A percentile compares a stretch with the other conserved stretches of the same genome.
Conservation (phyloP, 2,888 invertebrate species). For the Notodonta ziczac region DNA sequence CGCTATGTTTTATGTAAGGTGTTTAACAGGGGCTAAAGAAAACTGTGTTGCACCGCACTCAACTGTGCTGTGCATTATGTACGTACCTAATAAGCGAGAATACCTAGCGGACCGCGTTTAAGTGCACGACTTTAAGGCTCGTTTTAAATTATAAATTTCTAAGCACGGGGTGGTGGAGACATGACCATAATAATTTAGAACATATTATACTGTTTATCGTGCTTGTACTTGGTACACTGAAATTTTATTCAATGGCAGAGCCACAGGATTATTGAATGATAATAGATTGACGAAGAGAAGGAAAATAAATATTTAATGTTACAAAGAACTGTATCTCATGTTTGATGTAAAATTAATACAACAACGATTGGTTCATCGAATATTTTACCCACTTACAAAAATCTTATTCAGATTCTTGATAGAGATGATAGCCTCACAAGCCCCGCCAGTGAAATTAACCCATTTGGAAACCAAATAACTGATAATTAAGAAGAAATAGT, state of each 20-base stretch:
- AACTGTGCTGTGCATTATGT: conserved; percentile 1
- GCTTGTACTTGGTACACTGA: too few relatives aligned
- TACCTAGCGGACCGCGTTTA: not conserved
- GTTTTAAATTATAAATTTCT: not conserved
- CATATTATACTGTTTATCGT: too few relatives aligned
- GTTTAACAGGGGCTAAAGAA: conserved; percentile 22
- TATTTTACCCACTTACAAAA: too few relatives aligned
- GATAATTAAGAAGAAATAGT: not conserved
- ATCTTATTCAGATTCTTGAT: too few relatives aligned
- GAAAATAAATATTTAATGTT: too few relatives aligned
- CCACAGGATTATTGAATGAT: too few relatives aligned
- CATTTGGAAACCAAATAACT: not conserved
- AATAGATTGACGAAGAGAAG: not conserved
- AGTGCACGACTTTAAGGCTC: not conserved
- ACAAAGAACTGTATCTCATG: too few relatives aligned
- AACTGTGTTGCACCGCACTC: conserved; percentile 7
- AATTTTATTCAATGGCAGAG: too few relatives aligned
- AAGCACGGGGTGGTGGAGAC: not conserved
- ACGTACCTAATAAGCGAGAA: not conserved
- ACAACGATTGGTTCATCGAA: too few relatives aligned
- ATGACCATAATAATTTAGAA: too few relatives aligned
- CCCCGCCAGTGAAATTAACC: not conserved
- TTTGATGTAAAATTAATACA: too few relatives aligned
- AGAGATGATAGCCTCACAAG: too few relatives aligned
- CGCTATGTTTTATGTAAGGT: conserved; percentile 35